These are phyloP conservation scores for Halocaridina rubra DNA, from an alignment of 2,888 invertebrate genomes.

Conservation along the genomic window DNA sequence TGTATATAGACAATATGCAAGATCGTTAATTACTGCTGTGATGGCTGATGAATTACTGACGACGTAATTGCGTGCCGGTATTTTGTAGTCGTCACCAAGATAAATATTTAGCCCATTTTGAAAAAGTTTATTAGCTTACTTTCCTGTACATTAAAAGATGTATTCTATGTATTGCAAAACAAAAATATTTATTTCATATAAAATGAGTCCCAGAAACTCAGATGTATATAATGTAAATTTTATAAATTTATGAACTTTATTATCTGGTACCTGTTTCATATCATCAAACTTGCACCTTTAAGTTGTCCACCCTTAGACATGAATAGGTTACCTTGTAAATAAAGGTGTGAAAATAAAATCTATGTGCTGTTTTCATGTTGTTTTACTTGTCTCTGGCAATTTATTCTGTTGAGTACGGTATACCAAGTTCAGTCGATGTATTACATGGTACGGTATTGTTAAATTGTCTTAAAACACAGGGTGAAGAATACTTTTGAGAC, in stretches of 20 bases:
- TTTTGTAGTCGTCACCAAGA: too few relatives aligned
- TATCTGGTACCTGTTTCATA: constrained; percentile 57
- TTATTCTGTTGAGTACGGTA: too few relatives aligned
- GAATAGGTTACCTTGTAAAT: constrained; percentile 52
- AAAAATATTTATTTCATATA: constrained; percentile 58
- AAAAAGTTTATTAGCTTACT: constrained; percentile 19
- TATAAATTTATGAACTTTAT: constrained; percentile 56
- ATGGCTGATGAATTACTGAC: not conserved
- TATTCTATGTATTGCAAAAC: constrained; percentile 47
- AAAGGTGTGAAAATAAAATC: constrained; percentile 53
- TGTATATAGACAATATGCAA: constrained; percentile 36
- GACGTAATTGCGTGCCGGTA: too few relatives aligned
- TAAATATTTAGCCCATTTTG: constrained; percentile 52
- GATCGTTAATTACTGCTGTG: not conserved
- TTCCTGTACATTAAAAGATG: constrained; percentile 49
- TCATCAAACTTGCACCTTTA: constrained; percentile 43
- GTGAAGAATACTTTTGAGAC: too few relatives aligned
- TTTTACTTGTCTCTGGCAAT: too few relatives aligned
- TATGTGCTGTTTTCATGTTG: constrained; percentile 35
- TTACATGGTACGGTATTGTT: too few relatives aligned
- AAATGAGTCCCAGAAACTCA: constrained; percentile 29
- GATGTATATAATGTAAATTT: constrained; percentile 54
- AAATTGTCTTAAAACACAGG: too few relatives aligned
- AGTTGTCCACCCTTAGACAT: constrained; percentile 52
- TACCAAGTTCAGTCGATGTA: too few relatives aligned